phyloP scores from a whole-genome alignment of 1,140 invertebrate species.

The Ips nitidus region DNA sequence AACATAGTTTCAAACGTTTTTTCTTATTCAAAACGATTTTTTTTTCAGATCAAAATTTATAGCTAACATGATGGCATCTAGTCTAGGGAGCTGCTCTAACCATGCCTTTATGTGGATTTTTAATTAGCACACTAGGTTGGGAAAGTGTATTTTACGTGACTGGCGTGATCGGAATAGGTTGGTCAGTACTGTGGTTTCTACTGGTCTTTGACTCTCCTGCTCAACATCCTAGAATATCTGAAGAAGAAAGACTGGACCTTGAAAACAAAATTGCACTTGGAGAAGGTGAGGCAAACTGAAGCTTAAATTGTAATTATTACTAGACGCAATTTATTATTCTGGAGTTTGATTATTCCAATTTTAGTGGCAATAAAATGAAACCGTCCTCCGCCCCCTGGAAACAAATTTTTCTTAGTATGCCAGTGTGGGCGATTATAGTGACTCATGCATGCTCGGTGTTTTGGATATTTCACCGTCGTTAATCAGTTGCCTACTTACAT shows the following conservation, averaged over 20 bases:
- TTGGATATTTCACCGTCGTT: conserved; percentile 92
- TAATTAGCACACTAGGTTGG: conserved; percentile 79
- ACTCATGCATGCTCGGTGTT: conserved; percentile 90
- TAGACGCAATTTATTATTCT: no score
- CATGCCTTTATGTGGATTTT: conserved; percentile 77
- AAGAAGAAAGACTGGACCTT: conserved; percentile 77
- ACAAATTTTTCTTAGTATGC: conserved; percentile 72
- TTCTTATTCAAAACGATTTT: no score
- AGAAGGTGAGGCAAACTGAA: conserved; percentile 27
- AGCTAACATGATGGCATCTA: conserved; percentile 85
- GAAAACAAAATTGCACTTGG: conserved; percentile 67
- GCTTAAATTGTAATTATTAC: no score
- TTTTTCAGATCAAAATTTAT: conserved; percentile 70
- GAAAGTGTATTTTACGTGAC: conserved; percentile 84
- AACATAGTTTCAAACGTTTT: no score
- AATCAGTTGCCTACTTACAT: conserved; percentile 94
- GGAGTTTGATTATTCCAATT: no score
- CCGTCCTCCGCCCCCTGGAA: conserved; percentile 77
- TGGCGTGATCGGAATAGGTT: conserved; percentile 73
- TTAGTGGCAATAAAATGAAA: conserved; percentile 50
- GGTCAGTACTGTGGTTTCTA: conserved; percentile 83
- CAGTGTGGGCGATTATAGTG: conserved; percentile 90
- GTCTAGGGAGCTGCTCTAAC: conserved; percentile 80
- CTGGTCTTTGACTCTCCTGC: conserved; percentile 84
- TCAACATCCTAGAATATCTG: conserved; percentile 81